Conservation (phyloP, 2,113 vertebrate species). For the Elephas maximus region DNA sequence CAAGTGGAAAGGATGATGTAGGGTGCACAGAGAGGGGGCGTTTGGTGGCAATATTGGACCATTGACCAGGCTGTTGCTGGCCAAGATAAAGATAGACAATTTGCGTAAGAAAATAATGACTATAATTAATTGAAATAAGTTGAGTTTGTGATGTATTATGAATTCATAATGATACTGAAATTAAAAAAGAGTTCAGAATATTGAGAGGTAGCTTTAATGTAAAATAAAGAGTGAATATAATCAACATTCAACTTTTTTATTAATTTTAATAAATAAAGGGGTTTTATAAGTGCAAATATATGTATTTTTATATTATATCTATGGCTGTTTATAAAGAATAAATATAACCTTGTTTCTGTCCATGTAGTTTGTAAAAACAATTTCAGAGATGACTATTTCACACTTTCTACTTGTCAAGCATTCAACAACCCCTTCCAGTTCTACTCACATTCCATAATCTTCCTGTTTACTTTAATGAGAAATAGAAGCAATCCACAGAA, state of each 20-base stretch:
- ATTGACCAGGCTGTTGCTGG: not conserved
- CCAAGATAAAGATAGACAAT: not conserved
- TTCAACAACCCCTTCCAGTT: not conserved
- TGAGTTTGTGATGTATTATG: not conserved
- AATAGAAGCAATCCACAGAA: not conserved
- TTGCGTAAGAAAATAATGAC: not conserved
- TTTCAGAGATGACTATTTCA: not conserved
- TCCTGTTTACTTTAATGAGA: not conserved
- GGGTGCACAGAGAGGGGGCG: accelerated
- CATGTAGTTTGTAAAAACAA: not conserved
- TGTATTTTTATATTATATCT: not conserved
- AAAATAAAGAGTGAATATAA: conserved; percentile 6
- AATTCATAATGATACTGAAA: conserved; percentile 38
- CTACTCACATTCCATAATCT: not conserved
- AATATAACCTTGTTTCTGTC: not conserved
- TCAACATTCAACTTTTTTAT: conserved; percentile 35
- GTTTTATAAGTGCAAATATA: too few species aligned
- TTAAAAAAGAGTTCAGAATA: not conserved
- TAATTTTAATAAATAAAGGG: not conserved
- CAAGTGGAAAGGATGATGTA: not conserved
- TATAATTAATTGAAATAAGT: not conserved
- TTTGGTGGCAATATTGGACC: not conserved
- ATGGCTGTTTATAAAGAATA: not conserved
- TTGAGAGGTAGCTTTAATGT: not conserved
- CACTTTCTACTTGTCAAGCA: not conserved